These are phyloP conservation scores for Oscheius sp. DNA, from an alignment of 2,888 invertebrate species.

Conservation along the genomic window DNA sequence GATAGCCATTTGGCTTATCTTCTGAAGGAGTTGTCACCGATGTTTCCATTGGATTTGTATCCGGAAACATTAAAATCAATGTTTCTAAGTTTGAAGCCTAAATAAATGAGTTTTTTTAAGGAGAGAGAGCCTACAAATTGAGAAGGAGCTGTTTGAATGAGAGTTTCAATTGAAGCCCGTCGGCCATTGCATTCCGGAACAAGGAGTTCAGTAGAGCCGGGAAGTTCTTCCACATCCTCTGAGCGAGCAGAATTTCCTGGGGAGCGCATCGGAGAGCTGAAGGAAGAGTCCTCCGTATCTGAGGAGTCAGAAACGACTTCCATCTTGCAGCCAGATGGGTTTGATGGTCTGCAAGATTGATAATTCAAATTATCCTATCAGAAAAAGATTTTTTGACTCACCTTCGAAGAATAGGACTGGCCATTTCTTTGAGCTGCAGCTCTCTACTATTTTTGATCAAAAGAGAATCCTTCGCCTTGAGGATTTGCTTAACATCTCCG, in stretches of 20 bases:
- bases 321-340: conserved; percentile 26
- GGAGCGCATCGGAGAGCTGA: conserved; percentile 42
- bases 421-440: conserved; percentile 35
- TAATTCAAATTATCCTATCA: too few relatives aligned
- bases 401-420: conserved; percentile 34
- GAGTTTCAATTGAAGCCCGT: conserved; percentile 47
- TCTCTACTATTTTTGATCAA: conserved; percentile 46
- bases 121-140: conserved; percentile 4
- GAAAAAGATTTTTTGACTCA: not conserved
- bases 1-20: conserved; percentile 11
- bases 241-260: conserved; percentile 28
- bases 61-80: conserved; percentile 26
- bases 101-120: not conserved
- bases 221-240: conserved; percentile 12
- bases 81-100: conserved; percentile 27
- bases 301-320: conserved; percentile 46
- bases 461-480: conserved; percentile 48
- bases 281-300: conserved; percentile 55
- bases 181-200: conserved; percentile 30
- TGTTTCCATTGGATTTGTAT: conserved; percentile 25
- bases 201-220: conserved; percentile 29
- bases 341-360: conserved; percentile 15
- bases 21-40: conserved; percentile 19
- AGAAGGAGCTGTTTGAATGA: conserved; percentile 34
- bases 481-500: conserved; percentile 23